A percentile compares a stretch with the other conserved stretches of the same genome.
phyloP scores from a whole-genome alignment of 2,888 invertebrate species.

The Pandemis heparana region DNA sequence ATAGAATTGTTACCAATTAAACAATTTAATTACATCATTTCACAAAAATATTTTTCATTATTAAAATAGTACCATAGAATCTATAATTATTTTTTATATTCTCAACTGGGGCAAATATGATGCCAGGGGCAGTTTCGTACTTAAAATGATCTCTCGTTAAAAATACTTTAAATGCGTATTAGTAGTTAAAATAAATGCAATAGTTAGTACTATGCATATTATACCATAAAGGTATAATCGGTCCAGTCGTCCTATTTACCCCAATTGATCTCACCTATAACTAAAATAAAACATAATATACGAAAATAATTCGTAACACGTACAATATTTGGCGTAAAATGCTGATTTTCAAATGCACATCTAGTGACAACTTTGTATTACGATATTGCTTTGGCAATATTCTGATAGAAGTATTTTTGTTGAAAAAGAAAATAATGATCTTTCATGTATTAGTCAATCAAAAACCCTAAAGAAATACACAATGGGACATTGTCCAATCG shows the following conservation, averaged over 20 bases:
- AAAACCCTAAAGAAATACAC: not conserved
- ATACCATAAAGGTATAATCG: not conserved
- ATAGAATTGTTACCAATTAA: not conserved
- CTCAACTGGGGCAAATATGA: not conserved
- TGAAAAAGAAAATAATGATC: not conserved
- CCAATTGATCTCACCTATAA: constrained; percentile 1
- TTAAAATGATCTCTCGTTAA: not conserved
- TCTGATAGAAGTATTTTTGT: not conserved
- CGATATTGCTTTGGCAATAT: not conserved
- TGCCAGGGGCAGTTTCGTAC: not conserved
- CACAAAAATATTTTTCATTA: not conserved
- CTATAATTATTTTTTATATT: not conserved
- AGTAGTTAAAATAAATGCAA: not conserved
- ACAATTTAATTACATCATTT: not conserved
- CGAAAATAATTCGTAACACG: constrained; percentile 5
- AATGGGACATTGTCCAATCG: not conserved
- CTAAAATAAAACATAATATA: constrained; percentile 10
- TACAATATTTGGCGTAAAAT: constrained; percentile 13
- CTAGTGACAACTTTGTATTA: not conserved
- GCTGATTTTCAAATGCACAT: constrained; percentile 6
- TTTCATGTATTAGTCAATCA: not conserved
- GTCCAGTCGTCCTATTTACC: not conserved
- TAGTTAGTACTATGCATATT: not conserved
- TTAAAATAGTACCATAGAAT: not conserved
- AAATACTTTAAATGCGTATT: not conserved